These are phyloP conservation scores for Pelusios castaneus DNA, from an alignment of 2,113 vertebrate species.

Conservation along the genomic window DNA sequence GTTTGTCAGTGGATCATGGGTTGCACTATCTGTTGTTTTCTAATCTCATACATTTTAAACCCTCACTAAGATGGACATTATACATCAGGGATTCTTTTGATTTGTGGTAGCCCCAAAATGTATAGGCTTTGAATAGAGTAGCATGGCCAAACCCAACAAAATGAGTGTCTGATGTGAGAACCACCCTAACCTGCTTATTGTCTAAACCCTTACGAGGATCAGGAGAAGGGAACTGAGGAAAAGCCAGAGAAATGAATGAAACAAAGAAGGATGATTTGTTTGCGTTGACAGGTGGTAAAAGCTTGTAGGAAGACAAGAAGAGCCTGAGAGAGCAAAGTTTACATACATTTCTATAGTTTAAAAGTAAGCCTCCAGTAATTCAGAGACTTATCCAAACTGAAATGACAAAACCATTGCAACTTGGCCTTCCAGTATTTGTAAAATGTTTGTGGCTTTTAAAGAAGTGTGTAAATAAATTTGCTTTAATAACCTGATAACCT, in stretches of 20 bases:
- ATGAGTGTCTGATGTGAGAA: neutral
- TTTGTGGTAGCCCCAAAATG: neutral
- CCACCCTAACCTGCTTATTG: neutral
- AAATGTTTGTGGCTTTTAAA: neutral
- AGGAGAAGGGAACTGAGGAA: neutral
- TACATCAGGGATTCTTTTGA: neutral
- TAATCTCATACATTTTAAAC: neutral
- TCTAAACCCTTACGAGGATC: neutral
- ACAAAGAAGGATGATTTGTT: neutral
- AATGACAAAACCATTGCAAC: neutral
- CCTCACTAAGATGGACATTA: neutral
- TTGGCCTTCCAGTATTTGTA: neutral
- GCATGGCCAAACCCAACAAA: neutral
- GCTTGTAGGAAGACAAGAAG: neutral
- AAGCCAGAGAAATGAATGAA: neutral
- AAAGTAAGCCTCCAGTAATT: neutral
- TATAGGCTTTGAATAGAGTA: neutral
- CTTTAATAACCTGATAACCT: neutral
- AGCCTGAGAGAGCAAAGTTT: neutral
- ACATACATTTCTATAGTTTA: neutral
- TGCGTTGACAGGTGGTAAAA: neutral
- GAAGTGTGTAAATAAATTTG: neutral
- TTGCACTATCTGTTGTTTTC: neutral
- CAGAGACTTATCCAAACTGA: neutral
- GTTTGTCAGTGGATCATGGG: neutral